Evolutionary conservation across 2,888 invertebrate species (phyloP).

Genomic region (Listrodromus nycthemerus): DNA sequence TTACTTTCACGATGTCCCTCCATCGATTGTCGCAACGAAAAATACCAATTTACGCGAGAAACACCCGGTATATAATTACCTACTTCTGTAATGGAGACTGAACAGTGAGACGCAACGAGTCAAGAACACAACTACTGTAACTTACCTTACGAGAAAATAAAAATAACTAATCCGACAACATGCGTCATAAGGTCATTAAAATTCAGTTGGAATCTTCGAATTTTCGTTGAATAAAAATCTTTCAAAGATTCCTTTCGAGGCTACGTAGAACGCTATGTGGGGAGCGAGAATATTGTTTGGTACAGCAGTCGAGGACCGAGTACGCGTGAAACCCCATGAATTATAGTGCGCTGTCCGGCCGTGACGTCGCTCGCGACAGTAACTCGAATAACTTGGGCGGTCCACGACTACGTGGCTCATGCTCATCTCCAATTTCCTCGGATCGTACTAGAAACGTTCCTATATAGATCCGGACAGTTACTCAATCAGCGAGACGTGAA

Average conservation of each 20-base stretch:
- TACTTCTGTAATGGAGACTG: not conserved
- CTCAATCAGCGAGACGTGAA: constrained; percentile 37
- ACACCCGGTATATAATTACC: not conserved
- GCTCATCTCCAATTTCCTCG: constrained; percentile 1
- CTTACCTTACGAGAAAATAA: not conserved
- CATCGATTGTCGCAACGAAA: constrained; percentile 29
- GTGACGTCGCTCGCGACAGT: not conserved
- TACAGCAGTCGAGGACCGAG: not conserved
- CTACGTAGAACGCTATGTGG: not conserved
- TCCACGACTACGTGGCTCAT: not conserved
- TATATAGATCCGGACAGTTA: not conserved
- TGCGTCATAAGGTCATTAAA: too few relatives aligned
- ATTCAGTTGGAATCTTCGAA: too few relatives aligned
- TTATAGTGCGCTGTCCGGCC: not conserved
- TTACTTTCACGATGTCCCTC: not conserved
- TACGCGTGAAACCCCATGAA: not conserved
- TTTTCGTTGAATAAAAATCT: too few relatives aligned
- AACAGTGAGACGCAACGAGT: not conserved
- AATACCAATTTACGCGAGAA: constrained; percentile 9
- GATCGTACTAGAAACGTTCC: not conserved
- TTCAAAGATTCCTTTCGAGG: not conserved
- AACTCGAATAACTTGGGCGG: not conserved
- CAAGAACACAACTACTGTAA: not conserved
- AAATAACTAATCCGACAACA: not conserved
- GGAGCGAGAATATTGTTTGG: not conserved